These are phyloP conservation scores for Pyrocoelia pectoralis DNA, from an alignment of 2,888 invertebrate species.

Conservation along the genomic window DNA sequence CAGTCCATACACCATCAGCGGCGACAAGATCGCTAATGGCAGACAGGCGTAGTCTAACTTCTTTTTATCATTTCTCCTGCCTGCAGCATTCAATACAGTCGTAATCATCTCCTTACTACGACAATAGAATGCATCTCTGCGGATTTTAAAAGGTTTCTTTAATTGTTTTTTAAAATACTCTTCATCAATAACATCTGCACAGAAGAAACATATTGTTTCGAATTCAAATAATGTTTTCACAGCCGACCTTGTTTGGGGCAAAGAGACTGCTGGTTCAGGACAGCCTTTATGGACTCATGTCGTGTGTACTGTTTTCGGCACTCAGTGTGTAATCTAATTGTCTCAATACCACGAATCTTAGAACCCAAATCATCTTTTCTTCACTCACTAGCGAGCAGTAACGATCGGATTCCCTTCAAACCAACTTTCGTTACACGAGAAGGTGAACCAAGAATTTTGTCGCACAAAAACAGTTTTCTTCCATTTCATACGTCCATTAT, in stretches of 20 bases:
- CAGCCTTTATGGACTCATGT: background rate
- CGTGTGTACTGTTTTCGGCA: background rate
- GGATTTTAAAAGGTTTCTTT: no score
- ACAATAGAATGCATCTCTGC: background rate
- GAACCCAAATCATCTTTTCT: background rate
- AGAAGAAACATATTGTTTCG: conserved; percentile 11
- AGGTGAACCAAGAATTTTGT: background rate
- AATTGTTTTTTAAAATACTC: no score
- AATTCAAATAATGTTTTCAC: no score
- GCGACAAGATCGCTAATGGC: conserved; percentile 8
- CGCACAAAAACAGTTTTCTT: background rate
- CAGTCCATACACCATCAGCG: conserved; percentile 2
- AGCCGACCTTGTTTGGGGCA: no score
- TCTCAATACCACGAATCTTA: background rate
- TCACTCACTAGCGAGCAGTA: background rate
- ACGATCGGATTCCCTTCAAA: background rate
- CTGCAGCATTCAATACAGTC: background rate
- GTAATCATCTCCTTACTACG: background rate
- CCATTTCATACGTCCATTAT: no score
- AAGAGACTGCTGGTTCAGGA: background rate
- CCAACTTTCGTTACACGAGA: conserved; percentile 4
- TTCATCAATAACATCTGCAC: background rate
- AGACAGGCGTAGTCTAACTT: conserved; percentile 2
- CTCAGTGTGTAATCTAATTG: conserved; percentile 3
- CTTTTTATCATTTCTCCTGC: no score